Conservation (phyloP, 1,140 invertebrate genomes). For the Papilio dardanus region DNA sequence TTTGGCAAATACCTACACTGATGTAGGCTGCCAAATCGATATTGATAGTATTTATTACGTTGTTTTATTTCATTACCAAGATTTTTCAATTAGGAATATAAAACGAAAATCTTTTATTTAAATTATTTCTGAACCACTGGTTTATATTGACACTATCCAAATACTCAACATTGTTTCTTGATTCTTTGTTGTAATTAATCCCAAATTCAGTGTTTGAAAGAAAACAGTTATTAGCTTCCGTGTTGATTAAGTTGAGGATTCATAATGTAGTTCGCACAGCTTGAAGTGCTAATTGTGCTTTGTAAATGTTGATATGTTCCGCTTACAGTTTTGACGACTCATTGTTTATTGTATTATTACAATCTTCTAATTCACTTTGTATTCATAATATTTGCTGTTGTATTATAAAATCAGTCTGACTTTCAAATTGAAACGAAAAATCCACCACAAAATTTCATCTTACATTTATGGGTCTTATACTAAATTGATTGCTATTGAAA, state of each 20-base stretch:
- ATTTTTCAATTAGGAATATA: neutral
- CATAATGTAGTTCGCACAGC: slow-evolving; percentile 20
- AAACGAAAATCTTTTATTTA: too few species aligned
- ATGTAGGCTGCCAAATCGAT: slow-evolving; percentile 21
- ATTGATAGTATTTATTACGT: too few species aligned
- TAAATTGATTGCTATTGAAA: too few species aligned
- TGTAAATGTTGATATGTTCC: neutral
- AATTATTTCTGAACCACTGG: too few species aligned
- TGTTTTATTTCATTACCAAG: too few species aligned
- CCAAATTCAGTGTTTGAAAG: neutral
- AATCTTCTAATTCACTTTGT: neutral
- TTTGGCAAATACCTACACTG: slow-evolving; percentile 9
- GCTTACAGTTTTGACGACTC: neutral
- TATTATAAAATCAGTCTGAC: too few species aligned
- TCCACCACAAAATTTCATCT: too few species aligned
- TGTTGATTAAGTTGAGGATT: slow-evolving; percentile 8
- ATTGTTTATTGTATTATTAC: slow-evolving; percentile 17
- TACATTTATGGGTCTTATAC: too few species aligned
- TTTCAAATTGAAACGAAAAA: too few species aligned
- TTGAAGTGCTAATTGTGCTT: slow-evolving; percentile 20
- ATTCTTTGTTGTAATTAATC: neutral
- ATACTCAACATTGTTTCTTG: neutral
- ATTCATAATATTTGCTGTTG: neutral
- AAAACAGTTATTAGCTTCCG: neutral
- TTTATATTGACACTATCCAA: neutral